Base-by-base conservation (phyloP, 2,888 invertebrate species). In the Pomacea canaliculata region DNA sequence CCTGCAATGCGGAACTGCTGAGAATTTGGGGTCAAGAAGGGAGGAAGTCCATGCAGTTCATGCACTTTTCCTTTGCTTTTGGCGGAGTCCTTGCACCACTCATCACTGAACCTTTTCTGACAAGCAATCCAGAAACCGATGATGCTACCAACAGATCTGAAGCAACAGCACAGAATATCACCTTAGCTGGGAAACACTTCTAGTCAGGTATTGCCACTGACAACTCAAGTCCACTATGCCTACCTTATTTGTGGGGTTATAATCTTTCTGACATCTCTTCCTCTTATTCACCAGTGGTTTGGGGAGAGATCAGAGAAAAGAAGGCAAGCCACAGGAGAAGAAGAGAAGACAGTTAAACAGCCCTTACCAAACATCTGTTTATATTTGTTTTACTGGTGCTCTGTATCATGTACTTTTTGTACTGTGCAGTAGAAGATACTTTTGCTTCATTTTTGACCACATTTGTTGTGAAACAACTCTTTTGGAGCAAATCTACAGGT, bases 41-140 rank as follows among this genome's bases (percentile, higher is more conserved):
- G 70, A 88, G 89, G 9, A 90, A 90, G 7, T 91, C 89, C 79
- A 90, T 92, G 87, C 92, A 92, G 83, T 87, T 90, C 10, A 79
- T 91, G 7, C 92, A 92, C 82, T 91, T 91, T 83, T 85, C 88
- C 65, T 91, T 91, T 82, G 91, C 91, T 13, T 77, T 92, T 70
- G 92, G 92, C 13, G 91, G 91, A 13, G 90, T 91, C 76, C 79
- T 92, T 19, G 89, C 92, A 13, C 92, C 92, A n/a, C 80, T 92
- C 46, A 83, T 91, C 56, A 88, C 91, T n/a, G 89, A 90, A 74
- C 91, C 91, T 59, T 92, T 92, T 80, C 82, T 91, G 27, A 82
- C 85, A 16, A 69, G 76, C 37, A 77, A 86, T 27, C 59, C 60
- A 49, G 23, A 63, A 23, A 63, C n/a, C 7, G 51, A 56, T 56